Evolutionary conservation across 2,888 invertebrate species (phyloP), one percentile per base, ranked within the genome.

Genomic region (Plemyria rubiginata): DNA sequence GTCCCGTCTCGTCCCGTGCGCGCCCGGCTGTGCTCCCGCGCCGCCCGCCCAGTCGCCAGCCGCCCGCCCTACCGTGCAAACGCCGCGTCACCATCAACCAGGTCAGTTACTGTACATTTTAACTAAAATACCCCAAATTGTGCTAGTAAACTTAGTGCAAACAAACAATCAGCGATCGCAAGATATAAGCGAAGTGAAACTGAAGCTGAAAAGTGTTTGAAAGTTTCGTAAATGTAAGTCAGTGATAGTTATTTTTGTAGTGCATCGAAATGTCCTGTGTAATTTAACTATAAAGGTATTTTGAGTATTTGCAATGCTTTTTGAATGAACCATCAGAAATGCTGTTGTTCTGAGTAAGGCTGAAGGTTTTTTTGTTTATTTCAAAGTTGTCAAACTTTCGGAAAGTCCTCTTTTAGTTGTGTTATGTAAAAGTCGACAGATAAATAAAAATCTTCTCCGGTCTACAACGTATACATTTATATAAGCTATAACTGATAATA

Each of bases 1-100:
- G 45, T 38, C 41, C 9, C 65, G 59, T 67, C 45, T 62, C 69
- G 62, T 48, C 41, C 68, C 78, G 76, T 77, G 45, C 32, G 43
- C 29, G 29, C 43, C 38, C 29, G 13, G 11, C 11, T 9, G 15
- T 75, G 84, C 81, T 81, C 81, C 73, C 70, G 75, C 82, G 80
- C 86, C 84, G 88, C 87, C 91, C 91, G 90, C 91, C 90, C 91
- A 91, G 91, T 91, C 88, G 78, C 74, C 85, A 78, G 80, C 89
- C 86, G 89, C 87, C 91, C 92, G 92, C 92, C 91, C 81, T 70
- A 70, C 82, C 72, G 80, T 83, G 82, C 86, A 84, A 88, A 82
- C 82, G 80, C 80, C 54, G 73, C 70, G 72, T 73, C 61, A 66
- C 69, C 65, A 65, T 66, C 22, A 58, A 63, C 53, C 79, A 84